A percentile compares a stretch with the other conserved stretches of the same genome.
Conservation (phyloP, 2,888 invertebrate species). For the Ariolimax columbianus region DNA sequence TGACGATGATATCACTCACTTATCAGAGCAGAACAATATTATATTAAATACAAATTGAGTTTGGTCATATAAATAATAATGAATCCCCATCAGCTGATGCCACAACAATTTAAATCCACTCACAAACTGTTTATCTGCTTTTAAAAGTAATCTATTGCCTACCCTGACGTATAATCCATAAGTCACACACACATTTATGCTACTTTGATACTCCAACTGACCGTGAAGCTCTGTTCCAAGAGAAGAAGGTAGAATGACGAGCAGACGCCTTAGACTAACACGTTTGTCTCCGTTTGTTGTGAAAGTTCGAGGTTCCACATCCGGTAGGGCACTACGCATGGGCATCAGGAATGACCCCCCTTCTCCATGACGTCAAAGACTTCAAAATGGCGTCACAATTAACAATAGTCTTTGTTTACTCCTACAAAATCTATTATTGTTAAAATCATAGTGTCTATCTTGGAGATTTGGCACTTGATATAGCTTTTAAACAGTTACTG, state of each 20-base stretch:
- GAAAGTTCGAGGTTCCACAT: constrained; percentile 49
- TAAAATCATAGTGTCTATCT: neutral
- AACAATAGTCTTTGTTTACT: constrained; percentile 51
- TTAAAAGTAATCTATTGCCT: neutral
- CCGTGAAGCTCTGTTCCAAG: neutral
- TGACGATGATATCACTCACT: too few relatives aligned
- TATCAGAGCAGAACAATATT: too few relatives aligned
- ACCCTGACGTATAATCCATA: neutral
- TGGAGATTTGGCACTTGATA: neutral
- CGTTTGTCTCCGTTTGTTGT: constrained; percentile 35
- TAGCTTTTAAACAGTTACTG: neutral
- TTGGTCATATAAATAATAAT: too few relatives aligned
- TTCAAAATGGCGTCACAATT: constrained; percentile 49
- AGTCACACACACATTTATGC: neutral
- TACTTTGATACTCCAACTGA: neutral
- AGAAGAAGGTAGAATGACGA: neutral
- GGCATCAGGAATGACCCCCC: constrained; percentile 31
- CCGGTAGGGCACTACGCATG: constrained; percentile 48
- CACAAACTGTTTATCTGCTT: neutral
- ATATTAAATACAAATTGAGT: too few relatives aligned
- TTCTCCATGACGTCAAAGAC: constrained; percentile 50
- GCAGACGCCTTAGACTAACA: neutral
- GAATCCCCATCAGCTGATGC: neutral
- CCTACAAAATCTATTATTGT: neutral
- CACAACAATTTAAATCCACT: neutral